Conservation (phyloP, 2,888 invertebrate species). For the Operophtera brumata region DNA sequence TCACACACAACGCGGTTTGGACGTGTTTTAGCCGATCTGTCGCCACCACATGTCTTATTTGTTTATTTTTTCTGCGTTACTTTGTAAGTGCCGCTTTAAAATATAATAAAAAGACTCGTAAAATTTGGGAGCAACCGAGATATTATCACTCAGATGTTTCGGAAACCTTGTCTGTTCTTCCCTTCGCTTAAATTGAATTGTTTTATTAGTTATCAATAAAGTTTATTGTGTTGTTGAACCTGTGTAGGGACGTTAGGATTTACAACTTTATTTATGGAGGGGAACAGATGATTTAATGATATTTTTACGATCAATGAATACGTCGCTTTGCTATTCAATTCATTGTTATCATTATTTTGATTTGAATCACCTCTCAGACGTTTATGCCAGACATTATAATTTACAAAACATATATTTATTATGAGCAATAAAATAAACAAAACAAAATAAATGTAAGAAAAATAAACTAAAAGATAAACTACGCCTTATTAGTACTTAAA, state of each 20-base stretch:
- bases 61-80: constrained; percentile 37
- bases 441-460: too few relatives aligned
- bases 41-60: constrained; percentile 37
- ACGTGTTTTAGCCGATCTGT: constrained; percentile 34
- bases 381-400: background rate
- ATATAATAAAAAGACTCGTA: constrained; percentile 23
- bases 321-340: constrained; percentile 4
- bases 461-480: too few relatives aligned
- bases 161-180: constrained; percentile 9
- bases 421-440: too few relatives aligned
- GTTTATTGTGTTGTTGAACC: constrained; percentile 34
- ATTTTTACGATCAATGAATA: constrained; percentile 20
- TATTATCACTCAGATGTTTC: constrained; percentile 21
- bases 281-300: constrained; percentile 17
- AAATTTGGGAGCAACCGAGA: constrained; percentile 21
- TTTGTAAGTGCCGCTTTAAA: constrained; percentile 41
- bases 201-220: constrained; percentile 40
- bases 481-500: too few relatives aligned
- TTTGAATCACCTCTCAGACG: background rate
- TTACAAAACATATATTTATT: too few relatives aligned
- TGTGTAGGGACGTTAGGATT: constrained; percentile 13
- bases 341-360: constrained; percentile 9
- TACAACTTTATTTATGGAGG: constrained; percentile 16
- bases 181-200: constrained; percentile 39
- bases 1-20: constrained; percentile 33